A percentile compares a stretch with the other conserved stretches of the same genome.
Evolutionary conservation across 2,113 vertebrate genomes (phyloP).

Genomic region (Phoxinus phoxinus): DNA sequence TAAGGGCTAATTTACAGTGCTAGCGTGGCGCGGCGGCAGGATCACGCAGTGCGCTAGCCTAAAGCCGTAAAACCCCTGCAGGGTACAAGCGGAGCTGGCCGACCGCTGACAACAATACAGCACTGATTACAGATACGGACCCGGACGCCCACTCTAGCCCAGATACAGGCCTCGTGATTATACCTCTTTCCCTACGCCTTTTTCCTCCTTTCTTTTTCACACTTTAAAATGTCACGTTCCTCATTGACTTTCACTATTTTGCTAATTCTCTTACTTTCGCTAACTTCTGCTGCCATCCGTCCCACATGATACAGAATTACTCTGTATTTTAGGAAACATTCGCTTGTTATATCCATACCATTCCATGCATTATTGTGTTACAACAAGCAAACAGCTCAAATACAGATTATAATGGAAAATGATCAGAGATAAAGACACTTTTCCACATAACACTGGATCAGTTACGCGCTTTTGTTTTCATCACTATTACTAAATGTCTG

Average conservation of each 20-base stretch:
- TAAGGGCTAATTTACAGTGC: constrained; percentile 43
- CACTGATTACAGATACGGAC: constrained; percentile 59
- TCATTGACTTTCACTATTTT: constrained; percentile 25
- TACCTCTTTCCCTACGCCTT: constrained; percentile 22
- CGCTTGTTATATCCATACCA: not conserved
- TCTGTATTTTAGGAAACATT: not conserved
- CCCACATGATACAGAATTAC: not conserved
- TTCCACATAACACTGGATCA: not conserved
- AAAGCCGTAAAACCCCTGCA: constrained; percentile 47
- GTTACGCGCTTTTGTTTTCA: not conserved
- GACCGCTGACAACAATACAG: constrained; percentile 50
- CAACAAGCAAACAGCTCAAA: too few species aligned
- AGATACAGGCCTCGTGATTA: constrained; percentile 49
- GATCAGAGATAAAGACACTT: not conserved
- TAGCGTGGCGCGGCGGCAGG: not conserved
- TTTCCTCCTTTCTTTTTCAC: constrained; percentile 1
- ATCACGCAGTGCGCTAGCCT: constrained; percentile 42
- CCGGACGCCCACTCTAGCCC: constrained; percentile 25
- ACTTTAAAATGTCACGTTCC: constrained; percentile 17
- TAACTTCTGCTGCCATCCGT: not conserved
- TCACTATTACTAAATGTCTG: not conserved
- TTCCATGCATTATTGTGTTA: not conserved
- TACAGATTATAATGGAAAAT: too few species aligned
- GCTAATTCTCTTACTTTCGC: not conserved
- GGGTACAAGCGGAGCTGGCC: constrained; percentile 44